Evolutionary conservation across 2,113 vertebrate genomes (phyloP).

Genomic region (Cottus gobio): DNA sequence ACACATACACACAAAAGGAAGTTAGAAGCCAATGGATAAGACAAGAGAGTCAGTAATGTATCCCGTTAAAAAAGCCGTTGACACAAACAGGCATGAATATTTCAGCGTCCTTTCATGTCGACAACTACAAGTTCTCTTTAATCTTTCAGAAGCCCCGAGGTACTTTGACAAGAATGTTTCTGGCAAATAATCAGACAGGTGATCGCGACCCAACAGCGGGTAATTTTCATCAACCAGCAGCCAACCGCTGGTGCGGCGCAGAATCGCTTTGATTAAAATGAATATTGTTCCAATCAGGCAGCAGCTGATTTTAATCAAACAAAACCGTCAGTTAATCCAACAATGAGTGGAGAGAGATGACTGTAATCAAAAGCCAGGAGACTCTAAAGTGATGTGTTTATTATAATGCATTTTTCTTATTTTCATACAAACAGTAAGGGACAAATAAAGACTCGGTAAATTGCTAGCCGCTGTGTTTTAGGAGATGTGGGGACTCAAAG

Average conservation of each 20-base stretch:
- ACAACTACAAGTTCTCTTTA: slow-evolving; percentile 48
- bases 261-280: slow-evolving; percentile 67
- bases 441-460: slow-evolving; percentile 2
- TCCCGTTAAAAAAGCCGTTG: slow-evolving; percentile 25
- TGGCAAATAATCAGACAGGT: slow-evolving; percentile 60
- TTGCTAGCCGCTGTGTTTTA: neutral
- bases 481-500: neutral
- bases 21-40: neutral
- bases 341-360: slow-evolving; percentile 39
- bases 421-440: slow-evolving; percentile 38
- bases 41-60: slow-evolving; percentile 21
- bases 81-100: slow-evolving; percentile 49
- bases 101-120: slow-evolving; percentile 35
- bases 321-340: slow-evolving; percentile 62
- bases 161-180: slow-evolving; percentile 46
- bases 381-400: slow-evolving; percentile 28
- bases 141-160: slow-evolving; percentile 48
- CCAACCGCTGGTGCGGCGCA: slow-evolving; percentile 14
- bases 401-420: slow-evolving; percentile 5
- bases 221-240: slow-evolving; percentile 70
- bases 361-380: slow-evolving; percentile 53
- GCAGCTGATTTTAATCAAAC: slow-evolving; percentile 72
- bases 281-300: slow-evolving; percentile 66
- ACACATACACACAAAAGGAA: too few relatives aligned
- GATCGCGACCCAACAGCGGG: slow-evolving; percentile 59